A percentile compares a stretch with the other conserved stretches of the same genome.
Evolutionary conservation across 2,888 invertebrate species (phyloP).

Genomic region (Gibbula magus): DNA sequence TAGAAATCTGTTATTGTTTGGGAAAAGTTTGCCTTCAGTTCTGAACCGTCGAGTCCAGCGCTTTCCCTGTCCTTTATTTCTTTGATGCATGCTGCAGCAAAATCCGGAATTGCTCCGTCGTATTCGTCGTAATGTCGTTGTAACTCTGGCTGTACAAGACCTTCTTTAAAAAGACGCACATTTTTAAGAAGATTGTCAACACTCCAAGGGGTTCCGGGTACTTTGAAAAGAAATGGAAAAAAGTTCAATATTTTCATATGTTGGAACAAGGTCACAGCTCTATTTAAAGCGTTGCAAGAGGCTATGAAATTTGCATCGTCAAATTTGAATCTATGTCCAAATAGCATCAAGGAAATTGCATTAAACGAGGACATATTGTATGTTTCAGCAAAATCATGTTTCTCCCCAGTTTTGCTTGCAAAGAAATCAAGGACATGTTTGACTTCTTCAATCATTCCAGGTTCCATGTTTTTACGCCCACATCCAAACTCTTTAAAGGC

Average conservation of each 20-base stretch:
- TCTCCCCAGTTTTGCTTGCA: not conserved
- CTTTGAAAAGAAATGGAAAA: constrained; percentile 20
- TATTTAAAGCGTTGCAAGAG: not conserved
- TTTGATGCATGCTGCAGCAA: constrained; percentile 14
- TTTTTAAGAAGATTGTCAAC: not conserved
- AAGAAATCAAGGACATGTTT: constrained; percentile 9
- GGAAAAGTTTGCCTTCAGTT: constrained; percentile 19
- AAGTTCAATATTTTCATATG: not conserved
- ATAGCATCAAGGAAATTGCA: constrained; percentile 17
- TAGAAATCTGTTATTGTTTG: constrained; percentile 32
- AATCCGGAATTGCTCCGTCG: constrained; percentile 14
- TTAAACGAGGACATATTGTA: constrained; percentile 1
- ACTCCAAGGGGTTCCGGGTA: constrained; percentile 26
- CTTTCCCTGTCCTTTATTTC: constrained; percentile 22
- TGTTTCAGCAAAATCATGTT: constrained; percentile 1
- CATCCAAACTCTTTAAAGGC: constrained; percentile 19
- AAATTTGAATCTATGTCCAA: constrained; percentile 28
- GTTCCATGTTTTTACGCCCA: constrained; percentile 29
- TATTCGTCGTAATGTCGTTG: constrained; percentile 2
- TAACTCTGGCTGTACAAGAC: not conserved
- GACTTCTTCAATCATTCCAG: constrained; percentile 11
- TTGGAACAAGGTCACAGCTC: not conserved
- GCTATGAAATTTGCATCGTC: constrained; percentile 16
- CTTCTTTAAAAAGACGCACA: not conserved
- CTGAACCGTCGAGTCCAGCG: not conserved